Conservation (phyloP, 2,113 vertebrate species). For the Porphyrio hochstetteri region DNA sequence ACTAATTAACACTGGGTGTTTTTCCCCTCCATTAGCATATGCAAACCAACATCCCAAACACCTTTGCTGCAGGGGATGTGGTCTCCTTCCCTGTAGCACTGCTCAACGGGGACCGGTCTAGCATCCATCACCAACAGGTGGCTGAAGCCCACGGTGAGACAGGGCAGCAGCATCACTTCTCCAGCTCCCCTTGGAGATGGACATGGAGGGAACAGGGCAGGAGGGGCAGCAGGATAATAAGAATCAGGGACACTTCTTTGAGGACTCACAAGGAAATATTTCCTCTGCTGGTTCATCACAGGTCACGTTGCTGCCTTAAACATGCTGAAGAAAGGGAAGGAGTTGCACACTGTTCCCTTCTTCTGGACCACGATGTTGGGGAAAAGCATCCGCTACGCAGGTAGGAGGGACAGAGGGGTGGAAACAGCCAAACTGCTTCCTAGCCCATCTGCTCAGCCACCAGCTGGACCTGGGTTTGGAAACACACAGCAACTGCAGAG, state of each 20-base stretch:
- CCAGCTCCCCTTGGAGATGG: background rate
- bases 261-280: background rate
- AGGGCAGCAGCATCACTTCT: accelerated
- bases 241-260: background rate
- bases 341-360: constrained; percentile 81
- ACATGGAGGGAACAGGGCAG: background rate
- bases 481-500: background rate
- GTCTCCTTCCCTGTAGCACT: constrained; percentile 83
- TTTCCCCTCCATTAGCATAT: constrained; percentile 74
- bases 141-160: constrained; percentile 85
- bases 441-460: background rate
- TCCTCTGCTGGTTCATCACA: background rate
- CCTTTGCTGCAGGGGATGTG: constrained; percentile 86
- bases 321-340: constrained; percentile 77
- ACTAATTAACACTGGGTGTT: background rate
- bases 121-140: constrained; percentile 87
- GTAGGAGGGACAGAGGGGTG: constrained; percentile 44
- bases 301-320: constrained; percentile 84
- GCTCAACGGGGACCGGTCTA: constrained; percentile 61
- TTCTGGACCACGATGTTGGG: constrained; percentile 86
- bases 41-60: constrained; percentile 79
- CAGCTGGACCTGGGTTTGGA: background rate
- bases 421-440: background rate
- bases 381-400: constrained; percentile 84
- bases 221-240: background rate